These are phyloP conservation scores for Platorchestia sp. DNA, from an alignment of 1,140 invertebrate species.

Conservation along the genomic window DNA sequence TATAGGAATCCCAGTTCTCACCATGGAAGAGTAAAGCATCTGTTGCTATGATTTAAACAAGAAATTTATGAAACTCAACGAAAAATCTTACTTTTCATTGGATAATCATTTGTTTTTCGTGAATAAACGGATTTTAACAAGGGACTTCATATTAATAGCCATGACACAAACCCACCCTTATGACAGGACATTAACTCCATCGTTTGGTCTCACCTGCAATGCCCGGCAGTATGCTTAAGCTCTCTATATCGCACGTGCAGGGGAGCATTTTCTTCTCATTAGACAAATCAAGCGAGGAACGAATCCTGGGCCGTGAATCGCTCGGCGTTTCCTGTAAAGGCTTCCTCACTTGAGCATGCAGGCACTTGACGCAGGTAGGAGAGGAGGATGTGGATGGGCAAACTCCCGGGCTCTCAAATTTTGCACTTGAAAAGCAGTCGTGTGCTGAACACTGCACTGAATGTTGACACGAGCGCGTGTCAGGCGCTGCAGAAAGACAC, in stretches of 20 bases:
- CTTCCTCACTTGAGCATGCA: conserved; percentile 11
- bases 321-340: neutral
- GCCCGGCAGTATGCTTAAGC: neutral
- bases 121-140: neutral
- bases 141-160: neutral
- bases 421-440: neutral
- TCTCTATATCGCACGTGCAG: neutral
- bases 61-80: too few species aligned
- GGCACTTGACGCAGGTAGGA: neutral
- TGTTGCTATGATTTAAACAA: too few species aligned
- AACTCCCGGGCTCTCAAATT: neutral
- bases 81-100: too few species aligned
- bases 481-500: neutral
- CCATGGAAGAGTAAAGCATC: too few species aligned
- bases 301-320: neutral
- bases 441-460: neutral
- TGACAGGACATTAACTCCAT: neutral
- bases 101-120: neutral
- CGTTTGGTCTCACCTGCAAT: conserved; percentile 10
- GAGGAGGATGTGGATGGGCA: neutral
- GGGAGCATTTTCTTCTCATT: conserved; percentile 15
- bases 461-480: conserved; percentile 21
- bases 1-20: too few species aligned
- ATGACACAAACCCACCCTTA: neutral
- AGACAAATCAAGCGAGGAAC: conserved; percentile 19